Conservation (phyloP, 2,797 vertebrate genomes). For the Danio tinwini region DNA sequence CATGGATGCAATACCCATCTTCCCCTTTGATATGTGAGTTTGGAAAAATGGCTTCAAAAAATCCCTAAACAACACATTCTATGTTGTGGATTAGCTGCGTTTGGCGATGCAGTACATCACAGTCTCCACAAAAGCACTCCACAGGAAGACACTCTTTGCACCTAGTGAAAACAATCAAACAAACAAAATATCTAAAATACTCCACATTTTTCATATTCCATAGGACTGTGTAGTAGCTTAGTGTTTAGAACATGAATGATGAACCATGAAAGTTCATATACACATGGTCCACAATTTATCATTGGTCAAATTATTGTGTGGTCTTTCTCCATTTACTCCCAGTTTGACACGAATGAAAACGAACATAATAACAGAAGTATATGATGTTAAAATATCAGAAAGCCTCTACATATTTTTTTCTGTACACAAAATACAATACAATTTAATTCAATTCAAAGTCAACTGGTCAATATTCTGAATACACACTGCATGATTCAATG, state of each 20-base stretch:
- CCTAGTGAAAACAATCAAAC: conserved; percentile 1
- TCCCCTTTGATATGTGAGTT: background rate
- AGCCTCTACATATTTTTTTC: too few species aligned
- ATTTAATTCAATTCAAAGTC: too few species aligned
- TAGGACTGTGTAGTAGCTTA: too few species aligned
- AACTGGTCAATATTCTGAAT: background rate
- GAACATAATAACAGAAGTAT: background rate
- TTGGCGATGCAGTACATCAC: conserved; percentile 1
- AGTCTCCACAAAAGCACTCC: background rate
- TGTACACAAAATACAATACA: too few species aligned
- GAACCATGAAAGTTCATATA: too few species aligned
- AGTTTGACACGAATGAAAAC: background rate
- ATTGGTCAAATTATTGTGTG: too few species aligned
- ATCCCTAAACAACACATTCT: background rate
- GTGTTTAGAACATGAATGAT: background rate
- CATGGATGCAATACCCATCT: conserved; percentile 1
- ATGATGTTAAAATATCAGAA: too few species aligned
- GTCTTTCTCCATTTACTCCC: too few species aligned
- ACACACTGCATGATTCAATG: background rate
- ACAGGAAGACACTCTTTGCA: conserved; percentile 28
- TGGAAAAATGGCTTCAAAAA: too few species aligned
- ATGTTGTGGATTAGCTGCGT: conserved; percentile 10
- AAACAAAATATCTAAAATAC: background rate
- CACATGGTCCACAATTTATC: too few species aligned
- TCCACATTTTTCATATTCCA: too few species aligned